Evolutionary conservation across 2,888 invertebrate genomes (phyloP).

Genomic region (Pristionchus fissidentatus): DNA sequence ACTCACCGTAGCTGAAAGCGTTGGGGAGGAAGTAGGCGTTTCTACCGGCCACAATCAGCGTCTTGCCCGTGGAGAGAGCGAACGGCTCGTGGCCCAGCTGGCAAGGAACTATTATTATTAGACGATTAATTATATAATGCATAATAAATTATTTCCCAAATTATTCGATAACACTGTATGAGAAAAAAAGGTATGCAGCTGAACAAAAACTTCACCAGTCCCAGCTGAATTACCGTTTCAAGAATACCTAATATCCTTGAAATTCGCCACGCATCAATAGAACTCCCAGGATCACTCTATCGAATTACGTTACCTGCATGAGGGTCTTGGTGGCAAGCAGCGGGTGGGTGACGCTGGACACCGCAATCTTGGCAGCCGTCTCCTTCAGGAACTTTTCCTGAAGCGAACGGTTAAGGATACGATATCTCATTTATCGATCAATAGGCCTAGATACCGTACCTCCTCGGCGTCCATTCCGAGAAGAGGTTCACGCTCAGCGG

Average conservation of each 20-base stretch:
- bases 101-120: background rate
- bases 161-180: no score
- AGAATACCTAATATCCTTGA: no score
- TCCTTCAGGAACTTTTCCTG: slow-evolving; percentile 61
- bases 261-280: background rate
- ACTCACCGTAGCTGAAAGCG: slow-evolving; percentile 70
- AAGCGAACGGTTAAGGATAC: background rate
- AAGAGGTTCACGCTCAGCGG: slow-evolving; percentile 45
- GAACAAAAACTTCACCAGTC: no score
- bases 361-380: slow-evolving; percentile 57
- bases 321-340: slow-evolving; percentile 67
- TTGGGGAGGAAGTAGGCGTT: slow-evolving; percentile 75
- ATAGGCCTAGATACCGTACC: slow-evolving; percentile 18
- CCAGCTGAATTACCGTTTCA: no score
- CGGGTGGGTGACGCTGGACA: slow-evolving; percentile 66
- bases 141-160: no score
- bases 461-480: slow-evolving; percentile 53
- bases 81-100: slow-evolving; percentile 75
- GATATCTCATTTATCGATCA: background rate
- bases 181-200: no score
- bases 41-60: slow-evolving; percentile 66
- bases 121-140: background rate
- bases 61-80: slow-evolving; percentile 70
- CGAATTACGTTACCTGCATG: slow-evolving; percentile 4
- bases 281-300: background rate